phyloP scores from a whole-genome alignment of 1,140 invertebrate species.

The Lithobius niger region DNA sequence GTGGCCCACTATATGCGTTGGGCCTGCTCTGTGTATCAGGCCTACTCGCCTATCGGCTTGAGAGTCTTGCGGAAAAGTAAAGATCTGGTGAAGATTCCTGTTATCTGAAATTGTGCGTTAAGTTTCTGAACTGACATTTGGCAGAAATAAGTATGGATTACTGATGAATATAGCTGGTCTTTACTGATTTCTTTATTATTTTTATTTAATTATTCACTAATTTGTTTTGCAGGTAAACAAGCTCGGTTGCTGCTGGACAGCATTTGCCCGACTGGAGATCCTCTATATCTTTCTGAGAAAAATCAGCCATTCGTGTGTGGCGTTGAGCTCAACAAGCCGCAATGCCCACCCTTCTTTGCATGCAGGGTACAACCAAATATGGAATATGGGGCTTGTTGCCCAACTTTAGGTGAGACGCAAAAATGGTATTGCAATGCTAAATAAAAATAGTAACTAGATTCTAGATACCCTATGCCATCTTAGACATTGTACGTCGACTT shows the following conservation, averaged over 20 bases:
- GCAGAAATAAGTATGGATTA: too few species aligned
- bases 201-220: neutral
- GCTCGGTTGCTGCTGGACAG: conserved; percentile 49
- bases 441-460: neutral
- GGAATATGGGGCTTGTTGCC: conserved; percentile 74
- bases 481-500: too few species aligned
- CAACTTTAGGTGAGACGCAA: conserved; percentile 38
- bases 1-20: too few species aligned
- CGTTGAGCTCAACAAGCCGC: conserved; percentile 59
- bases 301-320: conserved; percentile 65
- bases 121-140: too few species aligned
- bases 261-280: conserved; percentile 61
- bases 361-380: conserved; percentile 56
- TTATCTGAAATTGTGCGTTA: too few species aligned
- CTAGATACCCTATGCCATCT: too few species aligned
- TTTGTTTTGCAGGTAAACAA: conserved; percentile 42
- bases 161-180: too few species aligned
- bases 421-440: neutral
- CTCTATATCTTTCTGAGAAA: conserved; percentile 60
- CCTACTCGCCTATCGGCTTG: too few species aligned
- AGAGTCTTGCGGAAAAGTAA: too few species aligned
- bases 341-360: conserved; percentile 61
- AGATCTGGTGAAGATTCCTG: too few species aligned
- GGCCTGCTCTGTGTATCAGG: too few species aligned
- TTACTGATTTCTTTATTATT: too few species aligned